Percentiles rank a stretch among this genome's conserved stretches.
Evolutionary conservation across 2,888 invertebrate genomes (phyloP).

Genomic region (Ochropleura plecta): DNA sequence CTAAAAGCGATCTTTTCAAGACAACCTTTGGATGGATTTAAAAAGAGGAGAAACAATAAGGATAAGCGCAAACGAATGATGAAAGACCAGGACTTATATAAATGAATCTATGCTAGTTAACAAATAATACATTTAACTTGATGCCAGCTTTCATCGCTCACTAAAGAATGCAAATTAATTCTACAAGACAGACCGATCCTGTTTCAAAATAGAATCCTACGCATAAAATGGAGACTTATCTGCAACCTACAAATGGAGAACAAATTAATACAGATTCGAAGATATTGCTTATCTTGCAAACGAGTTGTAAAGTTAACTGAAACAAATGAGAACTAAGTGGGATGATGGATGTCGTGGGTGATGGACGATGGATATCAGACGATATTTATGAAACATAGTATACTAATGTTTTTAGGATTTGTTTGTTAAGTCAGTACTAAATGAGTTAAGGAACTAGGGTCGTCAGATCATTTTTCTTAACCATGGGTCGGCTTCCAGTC

Average conservation of each 20-base stretch:
- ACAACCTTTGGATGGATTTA: too few species aligned
- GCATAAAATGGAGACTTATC: constrained; percentile 31
- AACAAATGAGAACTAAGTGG: constrained; percentile 39
- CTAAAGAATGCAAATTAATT: constrained; percentile 22
- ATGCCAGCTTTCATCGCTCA: not conserved
- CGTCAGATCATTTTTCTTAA: too few species aligned
- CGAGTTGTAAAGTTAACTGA: constrained; percentile 34
- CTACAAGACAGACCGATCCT: not conserved
- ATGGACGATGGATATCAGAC: not conserved
- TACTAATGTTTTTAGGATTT: not conserved
- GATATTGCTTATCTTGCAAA: constrained; percentile 27
- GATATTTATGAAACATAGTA: not conserved
- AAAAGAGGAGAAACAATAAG: too few species aligned
- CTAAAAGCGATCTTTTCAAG: too few species aligned
- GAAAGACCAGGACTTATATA: too few species aligned
- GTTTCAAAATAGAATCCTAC: constrained; percentile 9
- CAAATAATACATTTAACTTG: not conserved
- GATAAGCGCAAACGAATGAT: not conserved
- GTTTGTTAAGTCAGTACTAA: too few species aligned
- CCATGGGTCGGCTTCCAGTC: too few species aligned
- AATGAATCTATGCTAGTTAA: too few species aligned
- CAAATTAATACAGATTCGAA: constrained; percentile 32
- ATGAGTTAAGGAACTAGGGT: too few species aligned
- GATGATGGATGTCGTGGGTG: constrained; percentile 15
- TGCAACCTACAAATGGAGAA: constrained; percentile 14